Conservation (phyloP, 2,888 invertebrate genomes). For the Sesamia inferens region DNA sequence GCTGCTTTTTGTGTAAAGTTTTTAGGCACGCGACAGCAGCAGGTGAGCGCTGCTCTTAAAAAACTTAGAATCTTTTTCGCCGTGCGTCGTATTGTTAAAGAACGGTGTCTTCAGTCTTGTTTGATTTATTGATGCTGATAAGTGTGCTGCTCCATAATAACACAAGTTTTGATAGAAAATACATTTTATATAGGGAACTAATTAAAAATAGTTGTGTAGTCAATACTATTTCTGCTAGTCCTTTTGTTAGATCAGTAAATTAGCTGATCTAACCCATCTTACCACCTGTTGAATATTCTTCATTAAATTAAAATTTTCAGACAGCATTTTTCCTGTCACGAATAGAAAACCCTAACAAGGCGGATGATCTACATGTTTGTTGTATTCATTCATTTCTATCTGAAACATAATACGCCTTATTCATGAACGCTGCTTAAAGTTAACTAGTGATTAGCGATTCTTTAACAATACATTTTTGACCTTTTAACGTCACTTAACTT, state of each 20-base stretch:
- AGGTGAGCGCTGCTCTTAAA: slow-evolving; percentile 87
- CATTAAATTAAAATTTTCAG: not conserved
- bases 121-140: slow-evolving; percentile 68
- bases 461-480: too few relatives aligned
- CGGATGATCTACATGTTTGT: not conserved
- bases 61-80: slow-evolving; percentile 85
- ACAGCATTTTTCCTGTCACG: not conserved
- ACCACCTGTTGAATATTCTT: not conserved
- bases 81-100: slow-evolving; percentile 80
- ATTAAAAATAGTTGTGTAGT: slow-evolving; percentile 18
- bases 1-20: slow-evolving; percentile 48
- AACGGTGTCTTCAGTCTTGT: slow-evolving; percentile 74
- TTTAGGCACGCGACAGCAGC: slow-evolving; percentile 87
- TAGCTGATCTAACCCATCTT: not conserved
- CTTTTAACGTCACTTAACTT: too few relatives aligned
- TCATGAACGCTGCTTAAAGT: too few relatives aligned
- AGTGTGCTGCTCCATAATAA: slow-evolving; percentile 41
- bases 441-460: too few relatives aligned
- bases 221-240: not conserved
- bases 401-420: not conserved
- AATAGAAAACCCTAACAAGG: not conserved
- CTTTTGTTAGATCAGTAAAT: not conserved
- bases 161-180: slow-evolving; percentile 40
- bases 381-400: not conserved
- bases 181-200: slow-evolving; percentile 9